Evolutionary conservation across 2,888 invertebrate species (phyloP), one percentile per base, ranked within the genome.

Genomic region (Synanthedon formicaeformis): DNA sequence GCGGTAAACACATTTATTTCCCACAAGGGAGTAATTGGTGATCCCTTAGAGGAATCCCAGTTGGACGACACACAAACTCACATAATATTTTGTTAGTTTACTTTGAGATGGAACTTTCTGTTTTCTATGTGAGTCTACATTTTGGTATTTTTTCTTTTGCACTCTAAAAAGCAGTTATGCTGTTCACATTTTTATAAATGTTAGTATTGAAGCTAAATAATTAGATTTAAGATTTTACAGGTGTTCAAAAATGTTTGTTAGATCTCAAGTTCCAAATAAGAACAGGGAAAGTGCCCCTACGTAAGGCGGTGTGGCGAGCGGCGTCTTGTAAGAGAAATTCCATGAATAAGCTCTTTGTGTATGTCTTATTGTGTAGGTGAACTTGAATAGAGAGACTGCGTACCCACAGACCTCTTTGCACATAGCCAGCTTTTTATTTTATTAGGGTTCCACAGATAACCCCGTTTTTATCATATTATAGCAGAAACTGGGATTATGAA

Each of bases 281-380:
- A 34, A 34, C 34, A 34, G 34, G 34, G 34, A 56, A 50, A 53
- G 57, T 54, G 51, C 49, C 51, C 55, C 48, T 55, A 52, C 10
- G 53, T 54, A 52, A 53, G 60, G 57, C 57, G 60, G 51, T 52
- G 27, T 45, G 45, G 45, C 34, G 23, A 45, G 23, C 48, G 40
- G 10, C 40, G 63, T 63, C 62, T 63, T 65, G 64, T 65, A 62
- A 65, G 59, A 64, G 59, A 63, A 66, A 67, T 69, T 67, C 66
- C 63, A 66, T 75, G 72, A 71, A 74, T 64, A 68, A 67, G 61
- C 58, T 64, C 71, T 73, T 71, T 72, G 69, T 68, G 64, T 60
- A 61, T 62, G 58, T 59, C 61, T 67, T 63, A 75, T 75, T 78
- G 73, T 74, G 53, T 52, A 55, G 49, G 16, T 59, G 53, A 60